Conservation (phyloP, 2,888 invertebrate species). For the Shargacucullia verbasci region DNA sequence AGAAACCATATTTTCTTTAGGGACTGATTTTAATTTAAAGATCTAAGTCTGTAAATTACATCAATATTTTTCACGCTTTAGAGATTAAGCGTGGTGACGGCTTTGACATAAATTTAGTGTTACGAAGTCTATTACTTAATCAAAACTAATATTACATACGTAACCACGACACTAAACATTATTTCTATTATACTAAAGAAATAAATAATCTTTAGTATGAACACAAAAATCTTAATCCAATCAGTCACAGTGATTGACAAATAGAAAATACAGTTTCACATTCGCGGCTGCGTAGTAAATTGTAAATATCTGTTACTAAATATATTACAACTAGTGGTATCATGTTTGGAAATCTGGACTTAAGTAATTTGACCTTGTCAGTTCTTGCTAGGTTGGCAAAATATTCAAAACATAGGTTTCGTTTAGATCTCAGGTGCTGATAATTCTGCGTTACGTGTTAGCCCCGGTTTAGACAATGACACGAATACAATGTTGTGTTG, state of each 20-base stretch:
- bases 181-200: too few relatives aligned
- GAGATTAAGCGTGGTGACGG: too few relatives aligned
- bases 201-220: neutral
- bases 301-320: conserved; percentile 50
- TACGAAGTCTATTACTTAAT: too few relatives aligned
- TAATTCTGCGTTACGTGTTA: conserved; percentile 17
- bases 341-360: conserved; percentile 59
- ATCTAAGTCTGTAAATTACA: too few relatives aligned
- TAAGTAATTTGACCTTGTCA: conserved; percentile 60
- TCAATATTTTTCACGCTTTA: too few relatives aligned
- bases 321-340: conserved; percentile 40
- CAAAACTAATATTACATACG: neutral
- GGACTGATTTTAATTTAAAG: too few relatives aligned
- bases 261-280: conserved; percentile 45
- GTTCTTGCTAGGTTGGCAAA: conserved; percentile 15
- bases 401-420: conserved; percentile 46
- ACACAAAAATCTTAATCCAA: conserved; percentile 9
- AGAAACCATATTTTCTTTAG: too few relatives aligned
- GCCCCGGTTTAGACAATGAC: conserved; percentile 23
- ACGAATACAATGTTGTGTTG: neutral
- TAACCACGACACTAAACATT: neutral
- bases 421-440: conserved; percentile 36
- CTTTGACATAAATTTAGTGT: too few relatives aligned
- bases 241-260: conserved; percentile 34
- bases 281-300: conserved; percentile 45